These are phyloP conservation scores for Lycaena phlaeas DNA, from an alignment of 2,888 invertebrate genomes.

Conservation along the genomic window DNA sequence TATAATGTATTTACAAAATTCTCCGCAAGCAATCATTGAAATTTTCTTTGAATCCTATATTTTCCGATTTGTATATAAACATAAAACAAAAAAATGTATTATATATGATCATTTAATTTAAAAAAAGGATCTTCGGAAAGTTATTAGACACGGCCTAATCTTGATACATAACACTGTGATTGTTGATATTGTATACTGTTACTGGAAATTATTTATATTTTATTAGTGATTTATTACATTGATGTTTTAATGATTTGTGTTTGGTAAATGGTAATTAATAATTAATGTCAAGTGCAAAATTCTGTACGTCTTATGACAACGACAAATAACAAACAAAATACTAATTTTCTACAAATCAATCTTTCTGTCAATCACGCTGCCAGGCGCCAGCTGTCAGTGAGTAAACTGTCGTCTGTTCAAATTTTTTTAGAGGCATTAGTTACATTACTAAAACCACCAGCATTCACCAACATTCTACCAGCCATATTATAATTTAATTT, in stretches of 20 bases:
- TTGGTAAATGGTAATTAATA: too few species aligned
- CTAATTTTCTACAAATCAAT: too few species aligned
- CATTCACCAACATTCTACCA: too few species aligned
- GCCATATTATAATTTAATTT: too few species aligned
- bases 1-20: conserved; percentile 51
- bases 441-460: too few species aligned
- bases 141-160: neutral
- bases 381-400: too few species aligned
- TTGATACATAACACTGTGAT: neutral
- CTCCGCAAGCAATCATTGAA: conserved; percentile 44
- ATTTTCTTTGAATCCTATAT: conserved; percentile 25
- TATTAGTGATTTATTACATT: neutral
- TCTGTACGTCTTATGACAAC: neutral
- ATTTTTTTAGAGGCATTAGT: too few species aligned
- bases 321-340: too few species aligned
- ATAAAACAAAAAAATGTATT: neutral
- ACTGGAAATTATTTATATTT: too few species aligned
- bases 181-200: neutral
- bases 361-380: too few species aligned
- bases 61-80: neutral
- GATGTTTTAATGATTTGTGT: neutral
- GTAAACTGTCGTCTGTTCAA: too few species aligned
- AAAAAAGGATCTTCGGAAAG: neutral
- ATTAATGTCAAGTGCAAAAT: neutral
- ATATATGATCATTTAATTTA: neutral